These are phyloP conservation scores for Pelmatolapia mariae DNA, from an alignment of 2,113 vertebrate genomes.

Conservation along the genomic window DNA sequence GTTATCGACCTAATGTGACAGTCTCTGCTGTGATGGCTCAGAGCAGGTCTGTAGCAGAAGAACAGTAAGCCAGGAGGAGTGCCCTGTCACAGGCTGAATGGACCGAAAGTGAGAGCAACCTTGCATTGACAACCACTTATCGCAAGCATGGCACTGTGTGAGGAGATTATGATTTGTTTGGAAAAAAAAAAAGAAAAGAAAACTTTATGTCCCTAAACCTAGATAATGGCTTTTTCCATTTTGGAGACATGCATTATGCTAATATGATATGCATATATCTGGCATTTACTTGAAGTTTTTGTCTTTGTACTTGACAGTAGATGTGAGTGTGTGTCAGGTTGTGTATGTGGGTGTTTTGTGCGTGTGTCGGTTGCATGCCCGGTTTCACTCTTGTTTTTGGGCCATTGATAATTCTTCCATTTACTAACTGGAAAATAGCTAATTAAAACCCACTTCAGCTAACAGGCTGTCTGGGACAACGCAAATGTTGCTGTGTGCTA, in stretches of 20 bases:
- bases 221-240: constrained; percentile 55
- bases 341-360: neutral
- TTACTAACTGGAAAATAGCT: constrained; percentile 98
- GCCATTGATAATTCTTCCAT: constrained; percentile 94
- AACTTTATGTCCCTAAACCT: constrained; percentile 16
- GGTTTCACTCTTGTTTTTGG: constrained; percentile 89
- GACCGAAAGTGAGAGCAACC: constrained; percentile 13
- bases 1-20: constrained; percentile 38
- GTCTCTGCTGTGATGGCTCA: neutral
- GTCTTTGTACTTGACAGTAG: constrained; percentile 21
- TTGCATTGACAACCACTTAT: constrained; percentile 44
- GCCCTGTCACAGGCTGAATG: neutral
- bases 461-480: constrained; percentile 97
- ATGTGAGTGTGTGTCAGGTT: constrained; percentile 1
- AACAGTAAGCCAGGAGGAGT: neutral
- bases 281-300: constrained; percentile 42
- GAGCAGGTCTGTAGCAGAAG: neutral
- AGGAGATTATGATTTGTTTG: constrained; percentile 30
- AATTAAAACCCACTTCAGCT: constrained; percentile 99
- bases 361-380: constrained; percentile 72
- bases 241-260: constrained; percentile 53
- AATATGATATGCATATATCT: constrained; percentile 35
- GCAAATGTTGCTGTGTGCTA: constrained; percentile 86
- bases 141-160: neutral
- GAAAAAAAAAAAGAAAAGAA: neutral